Conservation (phyloP, 2,888 invertebrate genomes). For the Parochlus steinenii region DNA sequence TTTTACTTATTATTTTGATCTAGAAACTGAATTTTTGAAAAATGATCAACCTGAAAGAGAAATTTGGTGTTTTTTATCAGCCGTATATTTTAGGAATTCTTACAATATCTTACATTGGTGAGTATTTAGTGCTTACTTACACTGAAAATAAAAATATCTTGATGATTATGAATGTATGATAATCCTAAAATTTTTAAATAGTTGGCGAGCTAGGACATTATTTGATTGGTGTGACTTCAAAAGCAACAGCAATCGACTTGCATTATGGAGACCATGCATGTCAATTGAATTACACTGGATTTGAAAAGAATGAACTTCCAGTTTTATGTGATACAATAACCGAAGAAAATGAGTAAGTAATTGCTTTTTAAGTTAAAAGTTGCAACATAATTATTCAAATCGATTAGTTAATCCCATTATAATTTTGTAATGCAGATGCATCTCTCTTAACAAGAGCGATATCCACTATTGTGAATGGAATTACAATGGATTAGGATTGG, state of each 20-base stretch:
- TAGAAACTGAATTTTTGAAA: no score
- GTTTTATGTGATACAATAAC: slow-evolving; percentile 38
- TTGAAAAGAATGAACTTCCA: slow-evolving; percentile 34
- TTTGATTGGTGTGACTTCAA: slow-evolving; percentile 75
- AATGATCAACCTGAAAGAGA: slow-evolving; percentile 28
- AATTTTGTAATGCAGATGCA: slow-evolving; percentile 13
- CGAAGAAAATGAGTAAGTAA: slow-evolving; percentile 35
- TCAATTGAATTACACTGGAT: slow-evolving; percentile 51
- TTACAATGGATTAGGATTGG: slow-evolving; percentile 80
- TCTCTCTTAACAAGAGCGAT: slow-evolving; percentile 45
- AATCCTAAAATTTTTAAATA: no score
- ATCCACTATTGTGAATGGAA: slow-evolving; percentile 77
- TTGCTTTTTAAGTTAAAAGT: slow-evolving; percentile 15
- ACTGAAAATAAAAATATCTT: no score
- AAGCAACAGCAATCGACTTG: slow-evolving; percentile 67
- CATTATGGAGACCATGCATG: slow-evolving; percentile 78
- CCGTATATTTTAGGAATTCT: slow-evolving; percentile 64
- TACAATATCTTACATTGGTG: slow-evolving; percentile 67
- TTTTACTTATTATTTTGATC: no score
- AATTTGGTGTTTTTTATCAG: slow-evolving; percentile 53
- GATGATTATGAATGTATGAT: no score
- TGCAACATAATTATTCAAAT: slow-evolving; percentile 6
- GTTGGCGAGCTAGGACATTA: slow-evolving; percentile 79
- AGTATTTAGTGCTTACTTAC: no score
- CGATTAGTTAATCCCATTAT: slow-evolving; percentile 13